Evolutionary conservation across 2,888 invertebrate species (phyloP), one percentile per base, ranked within the genome.

Genomic region (Gibbula magus): DNA sequence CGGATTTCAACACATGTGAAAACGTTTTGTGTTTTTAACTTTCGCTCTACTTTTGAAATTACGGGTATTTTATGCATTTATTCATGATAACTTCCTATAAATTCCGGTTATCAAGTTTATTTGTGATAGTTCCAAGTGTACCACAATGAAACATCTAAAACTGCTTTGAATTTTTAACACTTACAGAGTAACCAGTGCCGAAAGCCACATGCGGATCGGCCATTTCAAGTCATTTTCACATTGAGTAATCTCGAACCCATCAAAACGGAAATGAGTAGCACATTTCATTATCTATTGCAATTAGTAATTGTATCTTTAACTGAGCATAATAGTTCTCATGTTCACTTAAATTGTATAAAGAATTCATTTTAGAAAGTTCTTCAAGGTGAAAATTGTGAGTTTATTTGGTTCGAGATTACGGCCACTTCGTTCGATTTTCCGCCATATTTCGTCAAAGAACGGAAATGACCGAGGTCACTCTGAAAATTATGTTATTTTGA

Each of bases 151-250:
- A 45, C 13, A 45, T 45, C 13, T 45, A 45, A 10, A 45, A 10
- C 13, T 7, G 8, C 45, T 45, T 45, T 45, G 45, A 5, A 54
- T 22, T 70, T 53, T 20, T 16, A 16, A 74, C 18, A 88, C 90
- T 79, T 86, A 91, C 91, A 86, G 91, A 86, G 77, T 86, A 84
- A 78, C 87, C 88, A 52, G 84, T 79, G 56, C 83, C 83, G 77
- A 85, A 82, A 70, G 84, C 88, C 82, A 90, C 89, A 83, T 88
- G 89, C 79, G 88, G 84, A 84, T 89, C 88, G 83, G 88, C 88
- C 91, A 91, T 91, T 82, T 88, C 89, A 90, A 81, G 85, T 85
- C 89, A 89, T 89, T 87, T 88, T 88, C 82, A 79, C 80, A 84
- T 85, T 84, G n/a, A 13, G 54, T 81, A 45, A 1, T 16, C 61